Evolutionary conservation across 1,140 invertebrate genomes (phyloP).

Genomic region (Nylanderia fulva): DNA sequence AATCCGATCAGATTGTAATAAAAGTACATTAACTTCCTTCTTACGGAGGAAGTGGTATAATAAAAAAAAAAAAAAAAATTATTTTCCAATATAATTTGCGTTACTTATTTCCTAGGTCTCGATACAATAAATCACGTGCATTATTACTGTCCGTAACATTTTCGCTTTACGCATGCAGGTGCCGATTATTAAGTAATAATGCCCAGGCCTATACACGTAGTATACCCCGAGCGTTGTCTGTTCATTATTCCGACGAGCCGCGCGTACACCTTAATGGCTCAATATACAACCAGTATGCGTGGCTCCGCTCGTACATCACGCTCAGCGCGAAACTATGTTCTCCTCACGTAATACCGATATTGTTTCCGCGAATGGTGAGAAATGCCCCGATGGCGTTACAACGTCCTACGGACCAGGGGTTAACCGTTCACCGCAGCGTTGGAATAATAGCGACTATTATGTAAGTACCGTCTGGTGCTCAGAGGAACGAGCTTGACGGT

Average conservation of each 20-base stretch:
- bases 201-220: constrained; percentile 52
- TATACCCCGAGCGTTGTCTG: constrained; percentile 63
- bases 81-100: no score
- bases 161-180: constrained; percentile 8
- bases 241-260: constrained; percentile 61
- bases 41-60: no score
- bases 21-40: no score
- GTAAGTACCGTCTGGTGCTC: constrained; percentile 57
- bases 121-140: background rate
- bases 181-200: constrained; percentile 64
- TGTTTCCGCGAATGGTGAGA: constrained; percentile 75
- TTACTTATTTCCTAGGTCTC: background rate
- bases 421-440: constrained; percentile 68
- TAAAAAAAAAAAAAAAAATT: no score
- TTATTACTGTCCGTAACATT: background rate
- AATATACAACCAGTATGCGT: constrained; percentile 58
- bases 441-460: constrained; percentile 77
- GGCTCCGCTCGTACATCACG: constrained; percentile 62
- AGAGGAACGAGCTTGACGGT: constrained; percentile 48
- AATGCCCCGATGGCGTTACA: constrained; percentile 66
- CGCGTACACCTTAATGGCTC: constrained; percentile 68
- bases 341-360: constrained; percentile 67
- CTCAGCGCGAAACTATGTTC: constrained; percentile 50
- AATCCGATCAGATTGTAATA: no score
- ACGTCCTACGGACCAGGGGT: constrained; percentile 64